Evolutionary conservation across 2,113 vertebrate species (phyloP).

Genomic region (Dicerorhinus sumatrensis): DNA sequence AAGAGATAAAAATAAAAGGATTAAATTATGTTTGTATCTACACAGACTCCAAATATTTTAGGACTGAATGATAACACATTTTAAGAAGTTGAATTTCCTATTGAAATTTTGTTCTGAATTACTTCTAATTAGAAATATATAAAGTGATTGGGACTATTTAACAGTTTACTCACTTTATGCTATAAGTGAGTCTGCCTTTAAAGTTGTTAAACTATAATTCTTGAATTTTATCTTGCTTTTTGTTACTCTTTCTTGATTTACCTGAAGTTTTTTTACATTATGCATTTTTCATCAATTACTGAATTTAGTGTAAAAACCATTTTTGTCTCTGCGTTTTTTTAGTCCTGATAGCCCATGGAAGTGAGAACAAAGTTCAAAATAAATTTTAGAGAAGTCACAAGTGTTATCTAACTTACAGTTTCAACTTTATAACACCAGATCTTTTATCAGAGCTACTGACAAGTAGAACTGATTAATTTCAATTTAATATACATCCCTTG

Average conservation of each 20-base stretch:
- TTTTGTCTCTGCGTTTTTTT: not conserved
- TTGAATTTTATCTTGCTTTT: not conserved
- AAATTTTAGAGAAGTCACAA: slow-evolving; percentile 16
- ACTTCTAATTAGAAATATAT: not conserved
- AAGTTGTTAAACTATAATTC: slow-evolving; percentile 42
- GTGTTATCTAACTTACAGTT: not conserved
- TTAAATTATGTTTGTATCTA: not conserved
- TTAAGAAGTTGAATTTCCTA: slow-evolving; percentile 39
- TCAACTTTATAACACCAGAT: not conserved
- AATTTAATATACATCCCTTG: slow-evolving; percentile 13
- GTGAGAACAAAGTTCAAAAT: not conserved
- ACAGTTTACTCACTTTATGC: not conserved
- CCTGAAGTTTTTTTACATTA: not conserved
- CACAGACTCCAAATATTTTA: not conserved
- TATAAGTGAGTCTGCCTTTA: not conserved
- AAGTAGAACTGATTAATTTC: not conserved
- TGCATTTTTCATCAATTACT: not conserved
- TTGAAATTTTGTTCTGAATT: slow-evolving; percentile 35
- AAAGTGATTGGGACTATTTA: slow-evolving; percentile 10
- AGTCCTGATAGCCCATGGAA: not conserved
- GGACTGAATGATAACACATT: not conserved
- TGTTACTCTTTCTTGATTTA: not conserved
- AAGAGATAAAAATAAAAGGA: slow-evolving; percentile 69
- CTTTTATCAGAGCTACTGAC: not conserved
- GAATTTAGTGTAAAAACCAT: not conserved